Evolutionary conservation across 2,888 invertebrate species (phyloP).

Genomic region (Stramonita haemastoma): DNA sequence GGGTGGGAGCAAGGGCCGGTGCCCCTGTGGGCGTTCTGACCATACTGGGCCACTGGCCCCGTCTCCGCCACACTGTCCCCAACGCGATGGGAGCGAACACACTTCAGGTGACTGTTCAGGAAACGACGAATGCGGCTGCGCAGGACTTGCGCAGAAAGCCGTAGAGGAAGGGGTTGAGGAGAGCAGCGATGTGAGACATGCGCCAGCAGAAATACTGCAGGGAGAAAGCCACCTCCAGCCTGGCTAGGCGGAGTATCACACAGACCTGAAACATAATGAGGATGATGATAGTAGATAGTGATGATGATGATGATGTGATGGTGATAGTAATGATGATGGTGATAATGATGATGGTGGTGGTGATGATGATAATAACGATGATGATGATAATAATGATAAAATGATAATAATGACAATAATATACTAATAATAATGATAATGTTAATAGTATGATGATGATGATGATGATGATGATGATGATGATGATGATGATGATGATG

Average conservation of each 20-base stretch:
- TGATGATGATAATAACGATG: no score
- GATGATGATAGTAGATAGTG: no score
- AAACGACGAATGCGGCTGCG: conserved; percentile 42
- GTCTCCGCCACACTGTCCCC: not conserved
- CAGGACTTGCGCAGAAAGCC: conserved; percentile 53
- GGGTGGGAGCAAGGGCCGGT: not conserved
- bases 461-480: no score
- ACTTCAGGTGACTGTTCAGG: conserved; percentile 15
- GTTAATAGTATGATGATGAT: no score
- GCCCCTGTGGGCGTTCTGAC: not conserved
- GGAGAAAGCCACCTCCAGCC: conserved; percentile 29
- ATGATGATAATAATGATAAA: no score
- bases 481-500: no score
- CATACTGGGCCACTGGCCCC: not conserved
- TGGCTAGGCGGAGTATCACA: conserved; percentile 44
- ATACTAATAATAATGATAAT: no score
- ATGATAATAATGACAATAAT: no score
- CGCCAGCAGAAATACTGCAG: conserved; percentile 51
- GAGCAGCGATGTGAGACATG: conserved; percentile 45
- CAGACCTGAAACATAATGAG: conserved; percentile 47
- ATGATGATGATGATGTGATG: no score
- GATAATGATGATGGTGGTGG: no score
- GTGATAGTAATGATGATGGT: no score
- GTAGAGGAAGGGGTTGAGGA: conserved; percentile 56
- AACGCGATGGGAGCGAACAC: conserved; percentile 28